Base-by-base conservation (phyloP, 2,888 invertebrate genomes). In the Caenorhabditis sp. region DNA sequence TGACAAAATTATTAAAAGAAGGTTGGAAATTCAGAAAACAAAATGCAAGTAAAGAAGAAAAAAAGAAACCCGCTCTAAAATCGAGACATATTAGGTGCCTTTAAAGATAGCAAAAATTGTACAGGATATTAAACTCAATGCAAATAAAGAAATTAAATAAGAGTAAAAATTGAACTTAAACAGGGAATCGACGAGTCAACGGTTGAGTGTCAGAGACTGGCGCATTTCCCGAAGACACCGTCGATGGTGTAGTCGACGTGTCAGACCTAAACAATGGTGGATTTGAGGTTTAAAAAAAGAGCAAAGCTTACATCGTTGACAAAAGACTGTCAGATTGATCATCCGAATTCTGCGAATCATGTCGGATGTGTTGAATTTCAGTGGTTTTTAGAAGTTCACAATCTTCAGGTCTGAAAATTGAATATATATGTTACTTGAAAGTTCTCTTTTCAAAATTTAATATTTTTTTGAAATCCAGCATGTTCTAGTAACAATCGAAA, bases 271-370 rank as follows among this genome's bases (percentile, higher is more conserved):
- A 50, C 4, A 50, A 10, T 38, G 14, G 14, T 10, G 14, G 7
- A 10, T 38, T 38, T 38, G 14, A 38, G 14, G 14, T 38, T 10
- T 10, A 38, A 38, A 10, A 38, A 38, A 14, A 14, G 7, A 38
- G 14, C 38, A 38, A 38, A 38, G 38, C 58, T 64, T 58, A 81
- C 81, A 72, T 72, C 12, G 81, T 80, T 25, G 79, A 80, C 17
- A 81, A 73, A 17, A 81, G 74, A 53, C 81, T 81, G 62, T 80
- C 81, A 0, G 71, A 76, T 54, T 80, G 80, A 31, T 73, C 78
- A 57, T 79, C 80, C 23, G 73, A 74, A 53, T 66, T 69, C 36
- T 74, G 69, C 36, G 70, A 72, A 36, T 72, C 72, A 58, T 68
- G 68, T 54, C 72, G 61, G 20, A 68, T 59, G 43, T 72, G 43